These are phyloP conservation scores for Crypturellus tataupa DNA, from an alignment of 2,797 vertebrate genomes.

Conservation along the genomic window DNA sequence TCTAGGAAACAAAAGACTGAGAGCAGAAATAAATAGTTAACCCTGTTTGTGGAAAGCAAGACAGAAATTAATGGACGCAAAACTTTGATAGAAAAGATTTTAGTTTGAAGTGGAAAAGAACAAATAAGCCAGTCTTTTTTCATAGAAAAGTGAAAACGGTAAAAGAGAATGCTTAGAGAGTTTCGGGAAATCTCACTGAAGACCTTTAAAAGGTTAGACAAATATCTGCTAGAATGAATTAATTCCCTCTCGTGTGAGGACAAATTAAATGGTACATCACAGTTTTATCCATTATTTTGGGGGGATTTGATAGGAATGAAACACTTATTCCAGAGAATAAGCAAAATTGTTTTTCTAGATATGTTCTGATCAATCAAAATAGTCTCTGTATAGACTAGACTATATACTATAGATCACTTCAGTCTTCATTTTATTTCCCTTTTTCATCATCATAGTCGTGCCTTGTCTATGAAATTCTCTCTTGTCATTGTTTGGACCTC, in stretches of 20 bases:
- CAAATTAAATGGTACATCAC: background rate
- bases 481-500: background rate
- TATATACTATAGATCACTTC: background rate
- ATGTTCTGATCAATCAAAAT: background rate
- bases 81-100: background rate
- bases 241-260: background rate
- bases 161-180: background rate
- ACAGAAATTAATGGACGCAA: background rate
- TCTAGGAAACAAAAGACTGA: background rate
- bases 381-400: background rate
- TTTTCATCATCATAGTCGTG: background rate
- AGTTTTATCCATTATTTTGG: background rate
- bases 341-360: background rate
- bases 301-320: background rate
- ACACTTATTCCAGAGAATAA: background rate
- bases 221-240: background rate
- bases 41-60: background rate
- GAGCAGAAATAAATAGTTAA: background rate
- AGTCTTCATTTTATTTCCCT: background rate
- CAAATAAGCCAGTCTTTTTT: background rate
- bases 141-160: background rate
- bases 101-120: background rate
- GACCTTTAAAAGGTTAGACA: background rate
- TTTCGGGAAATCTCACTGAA: background rate
- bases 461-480: background rate